Base-by-base conservation (phyloP, 1,140 invertebrate species). In the Cataglyphis hispanica region DNA sequence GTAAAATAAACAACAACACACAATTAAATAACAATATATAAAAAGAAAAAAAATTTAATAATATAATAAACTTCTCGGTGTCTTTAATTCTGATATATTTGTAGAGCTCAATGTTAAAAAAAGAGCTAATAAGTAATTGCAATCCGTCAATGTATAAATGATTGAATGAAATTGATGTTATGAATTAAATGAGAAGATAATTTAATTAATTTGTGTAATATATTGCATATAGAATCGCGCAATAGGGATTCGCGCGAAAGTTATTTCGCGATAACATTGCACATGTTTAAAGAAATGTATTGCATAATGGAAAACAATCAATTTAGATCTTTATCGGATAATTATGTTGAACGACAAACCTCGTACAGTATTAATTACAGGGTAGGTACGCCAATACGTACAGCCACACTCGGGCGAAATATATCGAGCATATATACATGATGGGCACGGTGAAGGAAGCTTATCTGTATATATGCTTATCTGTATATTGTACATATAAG, bases 301-400 rank as follows among this genome's bases (percentile, higher is more conserved):
- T 40, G 63, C 31, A 63, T 60, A 77, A 77, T 40, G 34, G 75
- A 31, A 61, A 77, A 27, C 37, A 77, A 34, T 10, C 75, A 77
- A 77, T 40, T 43, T 61, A 27, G 56, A 77, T 64, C 40, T 77
- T 22, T 77, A 77, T 77, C 75, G 22, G 75, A 64, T 77, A 64
- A 77, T 77, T 43, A 77, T 46, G 75, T 64, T 11, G 25, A 46
- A 25, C 37, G 58, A 77, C 40, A 60, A 64, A 25, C 46, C 37
- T 19, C 25, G 19, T 19, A 40, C 27, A 46, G 40, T 77, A 46
- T 40, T 64, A 77, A 77, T 77, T 77, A 43, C 60, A 22, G 25
- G 37, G 27, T 46, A 46, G 58, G 43, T 60, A 77, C 19, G 60
- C 16, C 11, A 77, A 77, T 64, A 27, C 40, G 25, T 19, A 34